Evolutionary conservation across 2,113 vertebrate species (phyloP).

Genomic region (Hemichromis elongatus): DNA sequence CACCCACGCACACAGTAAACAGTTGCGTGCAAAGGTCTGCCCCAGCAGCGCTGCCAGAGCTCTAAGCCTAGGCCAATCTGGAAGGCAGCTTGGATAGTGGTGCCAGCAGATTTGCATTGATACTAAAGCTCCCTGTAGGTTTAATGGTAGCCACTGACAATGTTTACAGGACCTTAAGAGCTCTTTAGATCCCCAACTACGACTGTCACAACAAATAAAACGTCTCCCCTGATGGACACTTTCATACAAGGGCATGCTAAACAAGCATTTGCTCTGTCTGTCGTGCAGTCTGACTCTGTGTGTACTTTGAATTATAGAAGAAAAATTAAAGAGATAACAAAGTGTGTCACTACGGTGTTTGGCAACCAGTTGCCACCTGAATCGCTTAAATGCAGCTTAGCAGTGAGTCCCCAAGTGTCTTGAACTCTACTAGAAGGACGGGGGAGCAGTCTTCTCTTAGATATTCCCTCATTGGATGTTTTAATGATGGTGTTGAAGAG

Average conservation of each 20-base stretch:
- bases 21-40: slow-evolving; percentile 60
- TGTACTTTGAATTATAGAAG: background rate
- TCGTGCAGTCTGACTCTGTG: background rate
- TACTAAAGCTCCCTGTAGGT: slow-evolving; percentile 51
- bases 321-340: background rate
- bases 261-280: background rate
- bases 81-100: slow-evolving; percentile 49
- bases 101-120: slow-evolving; percentile 61
- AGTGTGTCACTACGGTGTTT: fast-evolving
- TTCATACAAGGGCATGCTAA: background rate
- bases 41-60: slow-evolving; percentile 22
- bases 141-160: slow-evolving; percentile 40
- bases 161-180: slow-evolving; percentile 39
- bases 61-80: slow-evolving; percentile 66
- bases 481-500: background rate
- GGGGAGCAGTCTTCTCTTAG: background rate
- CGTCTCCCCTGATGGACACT: background rate
- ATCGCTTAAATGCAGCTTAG: background rate
- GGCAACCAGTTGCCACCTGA: background rate
- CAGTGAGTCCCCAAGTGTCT: background rate
- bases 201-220: slow-evolving; percentile 51
- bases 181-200: slow-evolving; percentile 10
- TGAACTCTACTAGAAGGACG: background rate
- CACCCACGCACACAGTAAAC: background rate
- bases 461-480: background rate